A percentile compares a stretch with the other conserved stretches of the same genome.
These are phyloP conservation scores for Uloborus diversus DNA, from an alignment of 1,140 invertebrate species.

Conservation along the genomic window DNA sequence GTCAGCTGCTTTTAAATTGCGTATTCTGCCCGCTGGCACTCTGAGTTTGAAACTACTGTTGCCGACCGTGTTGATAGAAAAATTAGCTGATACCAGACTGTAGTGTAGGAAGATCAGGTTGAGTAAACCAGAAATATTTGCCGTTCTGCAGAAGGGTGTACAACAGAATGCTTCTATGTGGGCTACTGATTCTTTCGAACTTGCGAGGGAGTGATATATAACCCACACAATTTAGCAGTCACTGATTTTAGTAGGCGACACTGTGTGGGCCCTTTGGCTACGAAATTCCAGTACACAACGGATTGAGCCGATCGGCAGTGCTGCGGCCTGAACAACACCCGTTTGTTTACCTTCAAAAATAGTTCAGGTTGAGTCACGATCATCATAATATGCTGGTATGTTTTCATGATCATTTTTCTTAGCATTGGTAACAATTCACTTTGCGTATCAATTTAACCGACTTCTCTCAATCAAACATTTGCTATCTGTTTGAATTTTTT, in stretches of 20 bases:
- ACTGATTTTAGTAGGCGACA: constrained; percentile 29
- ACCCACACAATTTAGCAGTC: constrained; percentile 37
- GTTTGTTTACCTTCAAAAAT: constrained; percentile 16
- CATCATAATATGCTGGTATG: neutral
- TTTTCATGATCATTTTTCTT: too few species aligned
- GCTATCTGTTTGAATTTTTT: too few species aligned
- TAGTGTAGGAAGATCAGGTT: constrained; percentile 15
- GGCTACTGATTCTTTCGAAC: constrained; percentile 42
- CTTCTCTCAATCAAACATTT: too few species aligned
- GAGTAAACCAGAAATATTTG: neutral
- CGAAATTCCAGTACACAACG: neutral
- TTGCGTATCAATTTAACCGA: too few species aligned
- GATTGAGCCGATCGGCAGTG: constrained; percentile 11
- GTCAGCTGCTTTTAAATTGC: too few species aligned
- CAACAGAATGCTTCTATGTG: constrained; percentile 10
- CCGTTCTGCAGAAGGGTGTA: constrained; percentile 3
- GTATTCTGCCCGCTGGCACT: too few species aligned
- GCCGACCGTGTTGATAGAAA: neutral
- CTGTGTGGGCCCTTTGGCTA: constrained; percentile 13
- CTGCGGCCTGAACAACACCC: constrained; percentile 29
- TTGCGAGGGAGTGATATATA: constrained; percentile 30
- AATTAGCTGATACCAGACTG: neutral
- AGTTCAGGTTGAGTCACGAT: neutral
- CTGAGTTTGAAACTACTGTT: too few species aligned
- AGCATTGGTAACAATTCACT: too few species aligned